Evolutionary conservation across 2,888 invertebrate genomes (phyloP), one percentile per base, ranked within the genome.

Genomic region (Dione vanillae): DNA sequence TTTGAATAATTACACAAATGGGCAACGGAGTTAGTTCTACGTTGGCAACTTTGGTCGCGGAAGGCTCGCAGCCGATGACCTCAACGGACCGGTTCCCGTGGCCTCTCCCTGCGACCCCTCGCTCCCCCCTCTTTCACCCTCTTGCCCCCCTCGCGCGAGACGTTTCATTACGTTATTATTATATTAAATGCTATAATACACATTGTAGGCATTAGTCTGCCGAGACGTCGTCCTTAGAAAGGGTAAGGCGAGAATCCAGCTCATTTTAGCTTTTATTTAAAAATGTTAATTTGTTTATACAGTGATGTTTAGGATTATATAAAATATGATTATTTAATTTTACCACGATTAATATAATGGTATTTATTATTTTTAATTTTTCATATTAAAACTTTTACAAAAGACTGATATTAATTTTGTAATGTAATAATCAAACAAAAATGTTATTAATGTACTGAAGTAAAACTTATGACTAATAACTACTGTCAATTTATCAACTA

Each of bases 101-200:
- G 80, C 80, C 80, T 80, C 78, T 79, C 81, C 79, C 78, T 78
- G 77, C 77, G 76, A 74, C 75, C 77, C 78, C 72, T 77, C 76
- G 78, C 77, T 73, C 75, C 73, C 80, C 82, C 81, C 76, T 74
- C 81, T 81, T 80, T 79, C 79, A 69, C 78, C 76, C 79, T 81
- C 72, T 81, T 78, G 77, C 81, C 78, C 82, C 82, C 85, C 80
- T 78, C 83, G 78, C 83, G 83, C 86, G 86, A 91, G 91, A 89
- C 91, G 90, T 91, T 93, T 93, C 93, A 93, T 93, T 93, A 93
- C 92, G 89, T 91, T 93, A 93, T 93, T 93, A 93, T 93, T 92
- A 92, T 93, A 93, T 92, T 93, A 92, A 93, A 92, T 90, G 91
- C 90, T 92, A 88, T 92, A 91, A 90, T 92, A 90, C 91, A 92